A percentile compares a stretch with the other conserved stretches of the same genome.
These are phyloP conservation scores for Apteryx mantelli DNA, from an alignment of 2,113 vertebrate species.

Conservation along the genomic window DNA sequence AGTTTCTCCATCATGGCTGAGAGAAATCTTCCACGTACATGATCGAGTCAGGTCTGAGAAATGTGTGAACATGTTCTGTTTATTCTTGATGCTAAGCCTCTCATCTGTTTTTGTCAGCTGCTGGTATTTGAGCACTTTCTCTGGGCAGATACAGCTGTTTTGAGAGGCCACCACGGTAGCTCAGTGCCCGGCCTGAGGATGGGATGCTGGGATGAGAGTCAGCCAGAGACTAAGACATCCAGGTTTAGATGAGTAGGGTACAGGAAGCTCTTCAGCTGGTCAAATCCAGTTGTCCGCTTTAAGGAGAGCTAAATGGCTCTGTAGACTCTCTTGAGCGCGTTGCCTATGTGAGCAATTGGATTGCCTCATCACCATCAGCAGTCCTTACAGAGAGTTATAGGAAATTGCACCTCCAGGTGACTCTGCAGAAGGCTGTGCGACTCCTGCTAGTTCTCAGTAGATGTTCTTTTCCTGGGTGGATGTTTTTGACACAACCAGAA, in stretches of 20 bases:
- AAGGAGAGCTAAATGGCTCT: neutral
- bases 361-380: neutral
- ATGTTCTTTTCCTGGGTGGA: neutral
- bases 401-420: neutral
- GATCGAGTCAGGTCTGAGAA: neutral
- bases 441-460: neutral
- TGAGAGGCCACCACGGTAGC: neutral
- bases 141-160: neutral
- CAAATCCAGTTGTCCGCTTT: neutral
- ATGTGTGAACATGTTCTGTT: neutral
- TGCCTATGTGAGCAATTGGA: neutral
- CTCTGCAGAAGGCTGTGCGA: accelerated
- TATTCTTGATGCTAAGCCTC: accelerated
- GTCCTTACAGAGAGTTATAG: neutral
- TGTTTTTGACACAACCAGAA: neutral
- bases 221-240: neutral
- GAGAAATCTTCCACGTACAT: accelerated
- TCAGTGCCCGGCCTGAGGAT: accelerated
- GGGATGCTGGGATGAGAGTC: neutral
- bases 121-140: neutral
- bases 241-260: neutral
- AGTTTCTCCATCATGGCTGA: neutral
- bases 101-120: neutral
- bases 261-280: neutral
- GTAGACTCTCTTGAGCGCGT: neutral